Conservation (phyloP, 2,797 vertebrate species). For the Dromococcyx pavoninus region DNA sequence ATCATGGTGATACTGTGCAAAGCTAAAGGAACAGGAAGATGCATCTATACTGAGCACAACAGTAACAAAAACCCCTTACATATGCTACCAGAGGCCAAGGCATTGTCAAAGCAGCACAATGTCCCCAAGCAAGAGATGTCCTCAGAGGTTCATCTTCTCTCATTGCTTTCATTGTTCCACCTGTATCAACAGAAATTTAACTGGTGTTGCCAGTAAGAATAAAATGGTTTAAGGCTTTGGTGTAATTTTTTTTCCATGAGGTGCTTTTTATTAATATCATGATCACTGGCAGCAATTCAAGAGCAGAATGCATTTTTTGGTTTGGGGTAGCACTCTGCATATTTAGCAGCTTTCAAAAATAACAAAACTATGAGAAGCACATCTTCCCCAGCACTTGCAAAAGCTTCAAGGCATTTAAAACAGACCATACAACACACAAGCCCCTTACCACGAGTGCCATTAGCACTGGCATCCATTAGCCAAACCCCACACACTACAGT, state of each 20-base stretch:
- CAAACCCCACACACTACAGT: background rate
- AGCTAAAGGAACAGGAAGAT: background rate
- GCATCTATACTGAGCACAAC: rapidly evolving
- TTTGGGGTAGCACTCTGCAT: background rate
- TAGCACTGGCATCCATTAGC: background rate
- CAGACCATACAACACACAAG: background rate
- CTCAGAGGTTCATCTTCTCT: background rate
- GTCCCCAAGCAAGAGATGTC: background rate
- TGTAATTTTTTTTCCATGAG: background rate
- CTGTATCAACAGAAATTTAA: background rate
- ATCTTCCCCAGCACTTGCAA: background rate
- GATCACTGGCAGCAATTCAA: background rate
- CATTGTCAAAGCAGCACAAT: background rate
- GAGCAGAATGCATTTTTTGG: background rate
- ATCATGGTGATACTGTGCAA: background rate
- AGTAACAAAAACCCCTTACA: background rate
- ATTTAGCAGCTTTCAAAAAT: background rate
- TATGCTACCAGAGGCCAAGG: rapidly evolving
- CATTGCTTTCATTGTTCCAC: background rate
- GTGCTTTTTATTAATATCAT: background rate
- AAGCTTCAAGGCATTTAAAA: background rate
- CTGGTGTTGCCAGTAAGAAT: background rate
- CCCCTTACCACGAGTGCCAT: background rate
- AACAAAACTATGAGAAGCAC: background rate
- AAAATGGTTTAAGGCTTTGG: background rate